Evolutionary conservation across 2,113 vertebrate species (phyloP).

Genomic region (Pleuronectes platessa): DNA sequence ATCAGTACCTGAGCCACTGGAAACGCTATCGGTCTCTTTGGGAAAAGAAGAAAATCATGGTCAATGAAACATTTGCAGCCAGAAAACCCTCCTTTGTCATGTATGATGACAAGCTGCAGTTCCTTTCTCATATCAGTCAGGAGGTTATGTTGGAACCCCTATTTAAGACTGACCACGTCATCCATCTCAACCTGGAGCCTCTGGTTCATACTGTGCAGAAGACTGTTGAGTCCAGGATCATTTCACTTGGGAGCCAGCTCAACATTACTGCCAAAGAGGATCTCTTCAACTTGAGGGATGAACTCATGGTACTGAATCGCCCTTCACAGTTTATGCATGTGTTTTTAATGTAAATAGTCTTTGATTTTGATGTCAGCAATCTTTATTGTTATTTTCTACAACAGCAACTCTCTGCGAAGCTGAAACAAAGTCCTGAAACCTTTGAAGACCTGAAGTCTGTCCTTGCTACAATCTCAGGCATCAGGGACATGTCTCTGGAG

Average conservation of each 20-base stretch:
- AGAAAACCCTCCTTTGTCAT: slow-evolving; percentile 83
- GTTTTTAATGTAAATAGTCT: not conserved
- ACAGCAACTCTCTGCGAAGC: slow-evolving; percentile 81
- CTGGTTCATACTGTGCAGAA: slow-evolving; percentile 83
- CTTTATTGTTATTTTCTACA: slow-evolving; percentile 9
- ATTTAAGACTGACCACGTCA: slow-evolving; percentile 83
- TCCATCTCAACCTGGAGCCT: slow-evolving; percentile 87
- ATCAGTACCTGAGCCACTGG: slow-evolving; percentile 85
- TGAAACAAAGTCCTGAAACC: slow-evolving; percentile 82
- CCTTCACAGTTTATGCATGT: not conserved
- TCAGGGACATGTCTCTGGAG: slow-evolving; percentile 84
- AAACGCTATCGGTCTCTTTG: slow-evolving; percentile 88
- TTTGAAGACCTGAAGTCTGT: slow-evolving; percentile 91
- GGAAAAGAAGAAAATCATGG: slow-evolving; percentile 86
- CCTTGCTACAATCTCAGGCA: slow-evolving; percentile 86
- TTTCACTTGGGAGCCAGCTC: slow-evolving; percentile 87
- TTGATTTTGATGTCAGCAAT: slow-evolving; percentile 1
- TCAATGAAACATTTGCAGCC: slow-evolving; percentile 88
- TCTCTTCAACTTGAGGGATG: slow-evolving; percentile 83
- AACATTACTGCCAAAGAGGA: slow-evolving; percentile 87
- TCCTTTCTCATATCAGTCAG: slow-evolving; percentile 77
- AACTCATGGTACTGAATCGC: slow-evolving; percentile 83
- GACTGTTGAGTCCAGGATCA: slow-evolving; percentile 85
- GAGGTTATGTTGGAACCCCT: slow-evolving; percentile 84
- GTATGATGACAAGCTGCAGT: slow-evolving; percentile 91